Conservation (phyloP, 2,797 vertebrate species). For the Paramormyrops hopkinsi region DNA sequence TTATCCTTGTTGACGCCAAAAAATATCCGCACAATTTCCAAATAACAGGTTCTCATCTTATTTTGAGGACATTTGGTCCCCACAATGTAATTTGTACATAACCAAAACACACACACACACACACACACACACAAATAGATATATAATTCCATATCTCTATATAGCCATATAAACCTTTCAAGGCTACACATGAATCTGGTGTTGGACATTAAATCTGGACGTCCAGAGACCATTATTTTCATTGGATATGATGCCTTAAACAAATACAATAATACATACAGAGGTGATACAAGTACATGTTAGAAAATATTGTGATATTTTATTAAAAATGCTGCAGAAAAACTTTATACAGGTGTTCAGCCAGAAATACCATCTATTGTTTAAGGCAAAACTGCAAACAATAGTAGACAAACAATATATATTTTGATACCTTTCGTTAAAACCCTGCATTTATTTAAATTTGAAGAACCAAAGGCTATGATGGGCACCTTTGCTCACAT, state of each 20-base stretch:
- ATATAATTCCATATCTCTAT: not conserved
- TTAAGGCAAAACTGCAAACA: conserved; percentile 91
- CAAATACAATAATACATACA: not conserved
- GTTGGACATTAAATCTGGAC: not conserved
- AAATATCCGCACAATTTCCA: not conserved
- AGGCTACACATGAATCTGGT: not conserved
- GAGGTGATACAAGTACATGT: conserved; percentile 45
- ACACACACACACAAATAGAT: not conserved
- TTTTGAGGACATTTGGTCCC: not conserved
- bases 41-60: not conserved
- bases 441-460: conserved; percentile 73
- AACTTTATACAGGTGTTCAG: conserved; percentile 94
- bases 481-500: conserved; percentile 65
- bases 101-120: not conserved
- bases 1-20: not conserved
- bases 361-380: conserved; percentile 92
- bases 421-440: conserved; percentile 62
- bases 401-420: conserved; percentile 70
- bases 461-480: conserved; percentile 71
- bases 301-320: conserved; percentile 99
- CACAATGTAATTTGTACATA: not conserved
- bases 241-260: not conserved
- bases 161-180: not conserved
- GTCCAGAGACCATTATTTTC: not conserved
- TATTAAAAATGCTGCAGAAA: conserved; percentile 98